These are phyloP conservation scores for Pseudoatta argentina DNA, from an alignment of 1,140 invertebrate species.

Conservation along the genomic window DNA sequence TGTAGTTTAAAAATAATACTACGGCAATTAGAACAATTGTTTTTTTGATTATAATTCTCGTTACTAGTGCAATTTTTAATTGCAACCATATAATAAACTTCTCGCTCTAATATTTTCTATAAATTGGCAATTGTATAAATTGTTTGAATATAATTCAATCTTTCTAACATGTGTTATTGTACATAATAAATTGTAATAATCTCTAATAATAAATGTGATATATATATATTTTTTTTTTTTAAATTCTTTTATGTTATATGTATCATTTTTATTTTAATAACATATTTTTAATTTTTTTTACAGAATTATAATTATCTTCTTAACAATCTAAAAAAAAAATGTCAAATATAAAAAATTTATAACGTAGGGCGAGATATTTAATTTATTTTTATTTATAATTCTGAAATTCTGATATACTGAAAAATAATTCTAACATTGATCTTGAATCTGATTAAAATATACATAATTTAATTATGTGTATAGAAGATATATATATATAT, in stretches of 20 bases:
- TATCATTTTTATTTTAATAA: background rate
- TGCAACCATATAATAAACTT: background rate
- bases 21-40: constrained; percentile 27
- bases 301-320: background rate
- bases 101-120: background rate
- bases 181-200: constrained; percentile 15
- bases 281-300: background rate
- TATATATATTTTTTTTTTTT: background rate
- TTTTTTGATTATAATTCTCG: background rate
- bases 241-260: background rate
- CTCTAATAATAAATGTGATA: background rate
- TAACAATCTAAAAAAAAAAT: background rate
- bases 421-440: too few relatives aligned
- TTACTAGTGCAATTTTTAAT: background rate
- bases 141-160: background rate
- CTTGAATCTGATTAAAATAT: too few relatives aligned
- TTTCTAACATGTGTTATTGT: background rate
- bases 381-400: too few relatives aligned
- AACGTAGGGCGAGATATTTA: background rate
- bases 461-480: too few relatives aligned
- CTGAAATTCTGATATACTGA: too few relatives aligned
- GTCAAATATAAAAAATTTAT: background rate
- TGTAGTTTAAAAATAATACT: constrained; percentile 13
- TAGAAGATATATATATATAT: background rate
- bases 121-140: background rate